phyloP scores from a whole-genome alignment of 2,888 invertebrate species.

The Cabera pusaria region DNA sequence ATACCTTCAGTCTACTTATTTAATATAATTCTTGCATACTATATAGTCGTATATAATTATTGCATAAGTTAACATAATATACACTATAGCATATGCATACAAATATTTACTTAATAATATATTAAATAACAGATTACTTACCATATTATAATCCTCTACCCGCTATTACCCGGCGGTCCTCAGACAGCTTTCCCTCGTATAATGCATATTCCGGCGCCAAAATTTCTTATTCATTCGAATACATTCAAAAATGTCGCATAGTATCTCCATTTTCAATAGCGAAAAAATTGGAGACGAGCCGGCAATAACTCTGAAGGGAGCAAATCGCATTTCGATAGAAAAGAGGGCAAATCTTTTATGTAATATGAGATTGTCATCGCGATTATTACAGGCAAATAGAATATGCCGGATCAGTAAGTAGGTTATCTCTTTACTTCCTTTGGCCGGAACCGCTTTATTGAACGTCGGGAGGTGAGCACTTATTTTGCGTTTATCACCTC shows the following conservation, averaged over 20 bases:
- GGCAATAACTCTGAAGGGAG: conserved; percentile 77
- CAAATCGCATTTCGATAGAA: conserved; percentile 82
- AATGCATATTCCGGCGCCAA: conserved; percentile 65
- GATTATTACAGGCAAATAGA: conserved; percentile 84
- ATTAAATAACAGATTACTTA: too few relatives aligned
- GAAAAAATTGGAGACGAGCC: conserved; percentile 75
- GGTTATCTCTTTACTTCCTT: conserved; percentile 81
- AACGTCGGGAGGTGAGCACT: conserved; percentile 54
- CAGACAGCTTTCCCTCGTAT: conserved; percentile 45
- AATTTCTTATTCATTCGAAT: conserved; percentile 77
- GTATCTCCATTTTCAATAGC: conserved; percentile 71
- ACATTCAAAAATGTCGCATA: conserved; percentile 74
- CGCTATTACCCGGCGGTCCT: conserved; percentile 39
- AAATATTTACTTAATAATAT: too few relatives aligned
- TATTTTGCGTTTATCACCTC: conserved; percentile 49
- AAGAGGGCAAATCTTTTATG: conserved; percentile 83
- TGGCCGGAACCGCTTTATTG: conserved; percentile 76
- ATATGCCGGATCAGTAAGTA: conserved; percentile 81
- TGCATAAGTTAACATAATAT: too few relatives aligned
- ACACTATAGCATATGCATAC: too few relatives aligned
- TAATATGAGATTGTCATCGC: conserved; percentile 84
- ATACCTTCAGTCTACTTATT: too few relatives aligned
- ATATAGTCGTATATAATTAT: too few relatives aligned
- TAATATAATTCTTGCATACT: too few relatives aligned
- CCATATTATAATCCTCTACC: too few relatives aligned